Percentiles rank a stretch among this genome's conserved stretches.
phyloP scores from a whole-genome alignment of 1,140 invertebrate genomes.

The Hypothenemus hampei region DNA sequence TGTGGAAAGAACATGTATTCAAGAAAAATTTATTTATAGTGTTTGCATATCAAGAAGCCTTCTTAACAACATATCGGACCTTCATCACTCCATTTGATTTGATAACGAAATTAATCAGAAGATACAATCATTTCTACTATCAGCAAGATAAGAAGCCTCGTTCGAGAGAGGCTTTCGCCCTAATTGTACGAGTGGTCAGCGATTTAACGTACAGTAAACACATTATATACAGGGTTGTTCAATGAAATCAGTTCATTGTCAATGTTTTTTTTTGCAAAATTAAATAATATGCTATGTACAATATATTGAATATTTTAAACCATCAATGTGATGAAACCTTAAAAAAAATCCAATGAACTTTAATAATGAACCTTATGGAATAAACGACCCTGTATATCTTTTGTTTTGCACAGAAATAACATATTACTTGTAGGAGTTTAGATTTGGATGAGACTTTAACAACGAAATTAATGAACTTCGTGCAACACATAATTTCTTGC shows the following conservation, averaged over 20 bases:
- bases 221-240: no score
- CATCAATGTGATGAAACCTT: no score
- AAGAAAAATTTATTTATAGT: conserved; percentile 46
- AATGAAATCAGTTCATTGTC: no score
- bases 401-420: no score
- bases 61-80: conserved; percentile 93
- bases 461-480: conserved; percentile 81
- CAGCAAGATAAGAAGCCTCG: conserved; percentile 70
- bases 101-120: conserved; percentile 79
- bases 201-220: conserved; percentile 94
- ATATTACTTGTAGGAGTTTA: conserved; percentile 65
- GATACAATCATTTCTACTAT: conserved; percentile 79
- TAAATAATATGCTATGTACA: neutral
- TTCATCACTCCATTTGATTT: conserved; percentile 86
- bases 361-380: no score
- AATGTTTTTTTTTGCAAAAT: neutral
- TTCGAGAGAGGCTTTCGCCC: conserved; percentile 79
- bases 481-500: conserved; percentile 82
- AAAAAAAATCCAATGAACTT: no score
- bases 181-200: conserved; percentile 87
- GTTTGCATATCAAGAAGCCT: conserved; percentile 94
- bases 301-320: neutral
- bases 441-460: conserved; percentile 75
- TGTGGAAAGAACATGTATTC: neutral
- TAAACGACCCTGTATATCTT: no score